Evolutionary conservation across 2,113 vertebrate genomes (phyloP), one percentile per base, ranked within the genome.

Genomic region (Desmodus rotundus): DNA sequence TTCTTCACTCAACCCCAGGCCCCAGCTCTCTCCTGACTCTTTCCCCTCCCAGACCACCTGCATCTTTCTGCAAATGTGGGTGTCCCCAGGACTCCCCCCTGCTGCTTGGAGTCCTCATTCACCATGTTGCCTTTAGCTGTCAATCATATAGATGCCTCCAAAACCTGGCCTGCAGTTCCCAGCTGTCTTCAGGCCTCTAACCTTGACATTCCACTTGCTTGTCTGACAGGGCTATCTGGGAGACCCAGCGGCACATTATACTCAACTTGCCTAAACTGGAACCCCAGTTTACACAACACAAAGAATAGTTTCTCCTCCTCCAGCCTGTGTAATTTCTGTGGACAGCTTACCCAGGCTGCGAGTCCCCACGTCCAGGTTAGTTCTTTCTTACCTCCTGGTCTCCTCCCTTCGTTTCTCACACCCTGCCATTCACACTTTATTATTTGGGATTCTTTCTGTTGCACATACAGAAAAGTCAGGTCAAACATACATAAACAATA

Each of bases 91-190:
- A 56, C 7, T 7, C 19, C 8, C 45, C 10, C 3, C 15, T 26
- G 14, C 17, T 36, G 24, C 19, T 15, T 8, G 14, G 47, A 2
- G 9, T n/a, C 52, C 61, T 77, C 26, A 4, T 22, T 36, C 5
- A 3, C 72, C 6, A 7, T 26, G 26, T 6, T n/a, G 70, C 72
- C 70, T n/a, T 70, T 10, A 3, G 3, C 20, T 8, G 24, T 70
- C 68, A 50, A 2, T 52, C 10, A 0, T 2, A 9, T 3, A 41
- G 33, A 26, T 0, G 11, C 22, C 52, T 65, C 52, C 17, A 4
- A 12, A 38, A 33, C 20, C 16, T 22, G 16, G 5, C 8, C 58
- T 33, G 5, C 2, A 2, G 19, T 17, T 20, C 9, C 36, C 38
- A 13, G 26, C 43, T 56, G 43, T 63, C 61, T 47, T 15, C 1